Base-by-base conservation (phyloP, 1,140 invertebrate species). In the Ostrea denselamellosa region DNA sequence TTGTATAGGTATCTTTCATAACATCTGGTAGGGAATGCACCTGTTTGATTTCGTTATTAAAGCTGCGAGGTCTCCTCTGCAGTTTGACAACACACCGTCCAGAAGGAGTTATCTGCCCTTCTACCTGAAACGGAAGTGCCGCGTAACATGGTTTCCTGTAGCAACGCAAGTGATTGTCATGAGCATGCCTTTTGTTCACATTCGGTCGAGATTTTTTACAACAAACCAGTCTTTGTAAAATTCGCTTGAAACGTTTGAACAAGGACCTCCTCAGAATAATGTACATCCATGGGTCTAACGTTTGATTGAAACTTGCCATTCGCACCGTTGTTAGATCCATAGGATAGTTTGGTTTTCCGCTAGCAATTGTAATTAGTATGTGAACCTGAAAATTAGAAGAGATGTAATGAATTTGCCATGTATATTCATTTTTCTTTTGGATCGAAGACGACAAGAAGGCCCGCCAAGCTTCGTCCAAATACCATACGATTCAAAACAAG, bases 271-370 rank as follows among this genome's bases (percentile, higher is more conserved):
- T 88, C n/a, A 95, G 92, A 54, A 95, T 92, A 87, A 95, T 95
- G 90, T 95, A 95, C 9, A 95, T 91, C 95, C 95, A 95, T 25
- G 95, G 95, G 86, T 95, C 95, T 25, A 95, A 89, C 14, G 94
- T 94, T 89, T 95, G 95, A 89, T 95, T 95, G 77, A 95, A 90
- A 85, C 94, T 95, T 12, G 94, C 94, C 71, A 95, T 90, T 14
- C 95, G 89, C 3, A 95, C 90, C 19, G 93, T 92, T 34, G 94
- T 89, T 25, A 95, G 87, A 34, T 92, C 90, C 10, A 92, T 71
- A 22, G 94, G 90, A 62, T 93, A 90, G 17, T 90, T 87, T 2
- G 85, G 77, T 51, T 87, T 84, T 0, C 90, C 90, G 7, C 91
- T 92, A 7, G 90, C 89, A 82, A 92, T 85, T 19, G 91, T 92